A percentile compares a stretch with the other conserved stretches of the same genome.
Evolutionary conservation across 2,888 invertebrate genomes (phyloP).

Genomic region (Tortricodes alternella): DNA sequence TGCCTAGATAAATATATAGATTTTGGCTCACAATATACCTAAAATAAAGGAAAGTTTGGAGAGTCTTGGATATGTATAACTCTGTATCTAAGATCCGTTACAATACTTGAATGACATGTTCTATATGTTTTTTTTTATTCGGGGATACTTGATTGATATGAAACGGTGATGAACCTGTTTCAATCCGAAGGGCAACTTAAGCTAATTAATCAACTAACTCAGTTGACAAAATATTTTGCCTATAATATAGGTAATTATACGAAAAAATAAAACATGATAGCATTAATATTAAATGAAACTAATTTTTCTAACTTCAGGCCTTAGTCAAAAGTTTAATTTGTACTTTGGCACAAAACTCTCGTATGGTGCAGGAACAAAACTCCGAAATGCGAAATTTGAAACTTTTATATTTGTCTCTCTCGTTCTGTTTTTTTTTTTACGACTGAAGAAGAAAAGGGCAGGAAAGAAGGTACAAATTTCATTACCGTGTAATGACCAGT

Average conservation of each 20-base stretch:
- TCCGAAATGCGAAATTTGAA: neutral
- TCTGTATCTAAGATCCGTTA: neutral
- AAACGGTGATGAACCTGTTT: neutral
- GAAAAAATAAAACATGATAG: neutral
- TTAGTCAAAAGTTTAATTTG: slow-evolving; percentile 8
- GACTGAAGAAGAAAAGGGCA: too few relatives aligned
- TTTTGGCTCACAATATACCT: neutral
- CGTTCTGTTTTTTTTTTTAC: too few relatives aligned
- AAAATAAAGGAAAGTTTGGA: too few relatives aligned
- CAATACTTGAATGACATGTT: too few relatives aligned
- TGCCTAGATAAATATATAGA: slow-evolving; percentile 14
- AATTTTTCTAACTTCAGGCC: neutral
- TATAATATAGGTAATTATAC: neutral
- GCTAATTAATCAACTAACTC: too few relatives aligned
- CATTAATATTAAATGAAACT: neutral
- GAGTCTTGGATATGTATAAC: slow-evolving; percentile 8
- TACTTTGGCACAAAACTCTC: slow-evolving; percentile 17
- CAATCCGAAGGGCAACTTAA: neutral
- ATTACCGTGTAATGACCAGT: too few relatives aligned
- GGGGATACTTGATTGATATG: too few relatives aligned
- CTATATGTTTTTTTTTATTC: too few relatives aligned
- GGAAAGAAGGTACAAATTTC: too few relatives aligned
- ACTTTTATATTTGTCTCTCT: neutral
- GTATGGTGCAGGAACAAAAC: slow-evolving; percentile 7
- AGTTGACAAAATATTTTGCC: neutral